A percentile compares a stretch with the other conserved stretches of the same genome.
Conservation (phyloP, 1,140 invertebrate species). For the Lucilia sericata region DNA sequence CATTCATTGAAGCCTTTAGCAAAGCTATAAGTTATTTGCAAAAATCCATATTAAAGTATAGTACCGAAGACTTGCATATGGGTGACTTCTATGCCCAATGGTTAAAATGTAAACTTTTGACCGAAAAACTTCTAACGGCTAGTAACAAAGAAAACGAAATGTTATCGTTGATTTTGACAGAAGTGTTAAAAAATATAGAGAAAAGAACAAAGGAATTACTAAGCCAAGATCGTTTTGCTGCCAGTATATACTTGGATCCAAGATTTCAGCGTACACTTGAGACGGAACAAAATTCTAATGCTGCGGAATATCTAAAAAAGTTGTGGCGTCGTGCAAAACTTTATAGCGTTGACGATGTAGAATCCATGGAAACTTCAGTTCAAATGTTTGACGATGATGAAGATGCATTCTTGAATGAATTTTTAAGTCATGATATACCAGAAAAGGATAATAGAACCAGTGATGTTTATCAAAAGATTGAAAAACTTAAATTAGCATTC, state of each 20-base stretch:
- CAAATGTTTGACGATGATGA: background rate
- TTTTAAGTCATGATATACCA: slow-evolving; percentile 2
- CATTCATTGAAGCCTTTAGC: background rate
- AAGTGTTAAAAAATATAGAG: background rate
- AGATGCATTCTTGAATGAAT: slow-evolving; percentile 18
- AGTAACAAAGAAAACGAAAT: background rate
- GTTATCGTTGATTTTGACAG: background rate
- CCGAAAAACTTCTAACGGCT: background rate
- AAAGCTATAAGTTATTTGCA: background rate
- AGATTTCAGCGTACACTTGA: slow-evolving; percentile 17
- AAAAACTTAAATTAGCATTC: slow-evolving; percentile 8
- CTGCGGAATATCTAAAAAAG: slow-evolving; percentile 23
- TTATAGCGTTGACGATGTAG: background rate
- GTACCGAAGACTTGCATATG: background rate
- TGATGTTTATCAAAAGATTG: background rate
- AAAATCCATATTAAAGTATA: background rate
- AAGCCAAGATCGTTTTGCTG: background rate
- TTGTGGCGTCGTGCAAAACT: slow-evolving; percentile 4
- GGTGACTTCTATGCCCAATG: slow-evolving; percentile 32
- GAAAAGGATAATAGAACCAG: slow-evolving; percentile 5
- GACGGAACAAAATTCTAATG: background rate
- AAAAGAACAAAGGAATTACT: background rate
- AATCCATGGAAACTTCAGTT: background rate
- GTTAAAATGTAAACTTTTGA: slow-evolving; percentile 33
- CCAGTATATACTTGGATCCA: slow-evolving; percentile 27